Conservation (phyloP, 1,140 invertebrate genomes). For the Heliconius hewitsoni region DNA sequence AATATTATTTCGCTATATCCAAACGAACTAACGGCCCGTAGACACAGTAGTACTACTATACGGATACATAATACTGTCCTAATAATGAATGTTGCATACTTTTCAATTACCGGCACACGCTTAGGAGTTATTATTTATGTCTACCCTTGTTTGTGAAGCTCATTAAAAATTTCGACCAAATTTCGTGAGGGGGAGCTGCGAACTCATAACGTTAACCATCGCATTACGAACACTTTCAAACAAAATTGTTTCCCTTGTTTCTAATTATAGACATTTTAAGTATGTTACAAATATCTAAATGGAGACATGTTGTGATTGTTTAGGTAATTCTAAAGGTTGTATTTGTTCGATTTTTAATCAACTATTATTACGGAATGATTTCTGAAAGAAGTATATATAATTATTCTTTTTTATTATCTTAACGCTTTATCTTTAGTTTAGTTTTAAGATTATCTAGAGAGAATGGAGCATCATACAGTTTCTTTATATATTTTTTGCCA, state of each 20-base stretch:
- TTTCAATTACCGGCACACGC: slow-evolving; percentile 10
- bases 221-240: slow-evolving; percentile 28
- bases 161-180: slow-evolving; percentile 39
- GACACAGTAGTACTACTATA: background rate
- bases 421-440: too few relatives aligned
- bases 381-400: too few relatives aligned
- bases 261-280: background rate
- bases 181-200: slow-evolving; percentile 24
- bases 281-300: background rate
- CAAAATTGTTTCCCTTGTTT: slow-evolving; percentile 10
- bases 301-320: background rate
- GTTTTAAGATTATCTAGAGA: too few relatives aligned
- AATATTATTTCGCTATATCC: too few relatives aligned
- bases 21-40: background rate
- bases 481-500: too few relatives aligned
- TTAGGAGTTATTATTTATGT: slow-evolving; percentile 13
- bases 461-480: too few relatives aligned
- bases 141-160: slow-evolving; percentile 35
- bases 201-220: slow-evolving; percentile 38
- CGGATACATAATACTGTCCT: background rate
- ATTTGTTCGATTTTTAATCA: too few relatives aligned
- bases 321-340: too few relatives aligned
- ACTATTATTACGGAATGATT: too few relatives aligned
- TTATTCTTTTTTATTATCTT: too few relatives aligned
- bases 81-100: background rate